Base-by-base conservation (phyloP, 2,888 invertebrate species). In the Malacosoma neustria region DNA sequence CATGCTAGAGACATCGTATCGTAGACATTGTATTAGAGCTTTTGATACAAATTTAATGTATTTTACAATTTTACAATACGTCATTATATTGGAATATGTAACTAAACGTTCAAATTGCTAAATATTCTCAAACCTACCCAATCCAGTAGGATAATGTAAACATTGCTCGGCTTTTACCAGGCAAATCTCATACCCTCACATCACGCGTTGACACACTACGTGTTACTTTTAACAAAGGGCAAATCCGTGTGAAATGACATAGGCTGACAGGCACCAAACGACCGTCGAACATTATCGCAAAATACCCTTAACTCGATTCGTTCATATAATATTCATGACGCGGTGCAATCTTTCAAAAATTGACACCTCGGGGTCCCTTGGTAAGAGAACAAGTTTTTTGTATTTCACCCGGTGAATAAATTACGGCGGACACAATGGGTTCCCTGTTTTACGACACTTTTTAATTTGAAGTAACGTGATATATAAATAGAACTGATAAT, bases 321-420 rank as follows among this genome's bases (percentile, higher is more conserved):
- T 80, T 84, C 79, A 84, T 85, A 82, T 82, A 84, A 85, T 79
- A 85, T 85, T 84, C 84, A 85, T 84, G 84, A 80, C 79, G 74
- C 49, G 74, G 69, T 67, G 69, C 84, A 82, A 85, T 85, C 84
- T 85, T 85, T 85, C 84, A 85, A 84, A 84, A 85, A 84, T 84
- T 85, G 84, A 85, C 84, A 84, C 82, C 81, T 80, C 56, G 57
- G 69, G 69, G 68, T 61, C 55, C 51, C 51, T 48, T 58, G 57
- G 60, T 49, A 55, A 60, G 62, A 56, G 72, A 61, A 75, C 79
- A 81, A 77, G 76, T 79, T 80, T 81, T 81, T 81, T 76, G 76
- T 75, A 72, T 77, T 76, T 62, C 61, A 51, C 49, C 57, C 63
- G 66, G 70, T 82, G 84, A 82, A 84, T 84, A 84, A 72, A 84